These are phyloP conservation scores for Yponomeuta plumbellus DNA, from an alignment of 2,888 invertebrate species.

Conservation along the genomic window DNA sequence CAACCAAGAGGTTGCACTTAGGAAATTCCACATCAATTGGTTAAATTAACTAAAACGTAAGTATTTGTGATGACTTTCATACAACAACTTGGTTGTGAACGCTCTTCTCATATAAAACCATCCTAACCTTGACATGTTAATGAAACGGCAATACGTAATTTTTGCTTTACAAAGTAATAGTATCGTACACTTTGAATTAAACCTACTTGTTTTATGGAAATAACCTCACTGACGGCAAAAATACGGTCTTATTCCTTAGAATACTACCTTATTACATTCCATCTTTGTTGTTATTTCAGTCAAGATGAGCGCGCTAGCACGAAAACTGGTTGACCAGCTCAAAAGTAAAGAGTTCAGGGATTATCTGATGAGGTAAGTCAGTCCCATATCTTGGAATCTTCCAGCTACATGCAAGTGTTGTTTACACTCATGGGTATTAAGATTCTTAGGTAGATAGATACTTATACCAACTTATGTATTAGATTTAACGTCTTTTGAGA, in stretches of 20 bases:
- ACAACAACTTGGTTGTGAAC: not conserved
- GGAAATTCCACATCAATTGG: not conserved
- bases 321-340: constrained; percentile 76
- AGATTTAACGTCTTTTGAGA: no score
- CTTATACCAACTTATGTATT: no score
- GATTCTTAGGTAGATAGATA: no score
- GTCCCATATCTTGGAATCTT: no score
- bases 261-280: not conserved
- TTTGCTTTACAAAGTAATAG: constrained; percentile 18
- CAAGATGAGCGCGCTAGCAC: constrained; percentile 48
- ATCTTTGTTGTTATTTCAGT: constrained; percentile 33
- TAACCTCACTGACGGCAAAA: not conserved
- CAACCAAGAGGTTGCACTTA: not conserved
- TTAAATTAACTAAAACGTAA: not conserved
- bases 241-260: not conserved
- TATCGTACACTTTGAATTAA: not conserved
- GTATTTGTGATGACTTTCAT: not conserved
- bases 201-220: not conserved
- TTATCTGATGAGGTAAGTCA: constrained; percentile 87
- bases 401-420: no score
- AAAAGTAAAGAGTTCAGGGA: constrained; percentile 89
- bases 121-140: constrained; percentile 48
- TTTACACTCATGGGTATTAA: no score
- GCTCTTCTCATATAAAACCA: constrained; percentile 21
- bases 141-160: constrained; percentile 30